phyloP scores from a whole-genome alignment of 2,888 invertebrate species.

The Timandra comae region DNA sequence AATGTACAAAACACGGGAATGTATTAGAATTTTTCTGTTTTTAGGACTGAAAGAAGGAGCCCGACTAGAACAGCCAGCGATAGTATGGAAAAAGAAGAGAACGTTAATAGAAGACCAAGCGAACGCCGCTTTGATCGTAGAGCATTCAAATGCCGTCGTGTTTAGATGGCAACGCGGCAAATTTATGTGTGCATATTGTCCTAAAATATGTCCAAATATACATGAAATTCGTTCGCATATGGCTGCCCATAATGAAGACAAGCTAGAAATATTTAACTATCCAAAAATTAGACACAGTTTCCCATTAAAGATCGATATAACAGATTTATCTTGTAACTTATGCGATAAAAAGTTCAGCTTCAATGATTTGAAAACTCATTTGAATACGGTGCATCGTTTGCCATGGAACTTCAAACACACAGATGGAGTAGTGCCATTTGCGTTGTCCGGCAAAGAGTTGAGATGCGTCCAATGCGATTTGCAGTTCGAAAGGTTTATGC shows the following conservation, averaged over 20 bases:
- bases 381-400: conserved; percentile 32
- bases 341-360: conserved; percentile 30
- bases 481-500: conserved; percentile 37
- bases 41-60: conserved; percentile 36
- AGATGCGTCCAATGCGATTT: conserved; percentile 42
- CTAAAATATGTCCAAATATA: conserved; percentile 29
- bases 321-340: conserved; percentile 38
- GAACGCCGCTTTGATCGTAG: conserved; percentile 48
- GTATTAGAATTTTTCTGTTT: conserved; percentile 32
- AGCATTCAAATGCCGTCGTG: conserved; percentile 49
- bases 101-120: conserved; percentile 36
- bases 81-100: conserved; percentile 43
- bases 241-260: conserved; percentile 31
- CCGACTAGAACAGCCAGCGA: conserved; percentile 23
- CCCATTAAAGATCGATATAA: conserved; percentile 52
- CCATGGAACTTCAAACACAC: conserved; percentile 26
- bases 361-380: conserved; percentile 39
- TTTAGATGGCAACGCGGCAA: conserved; percentile 52
- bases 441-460: conserved; percentile 38
- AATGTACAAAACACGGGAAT: conserved; percentile 10
- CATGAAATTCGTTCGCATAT: conserved; percentile 36
- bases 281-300: conserved; percentile 36
- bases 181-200: conserved; percentile 54
- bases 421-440: conserved; percentile 50
- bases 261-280: conserved; percentile 37